Evolutionary conservation across 2,113 vertebrate genomes (phyloP), one percentile per base, ranked within the genome.

Genomic region (Cebus imitator): DNA sequence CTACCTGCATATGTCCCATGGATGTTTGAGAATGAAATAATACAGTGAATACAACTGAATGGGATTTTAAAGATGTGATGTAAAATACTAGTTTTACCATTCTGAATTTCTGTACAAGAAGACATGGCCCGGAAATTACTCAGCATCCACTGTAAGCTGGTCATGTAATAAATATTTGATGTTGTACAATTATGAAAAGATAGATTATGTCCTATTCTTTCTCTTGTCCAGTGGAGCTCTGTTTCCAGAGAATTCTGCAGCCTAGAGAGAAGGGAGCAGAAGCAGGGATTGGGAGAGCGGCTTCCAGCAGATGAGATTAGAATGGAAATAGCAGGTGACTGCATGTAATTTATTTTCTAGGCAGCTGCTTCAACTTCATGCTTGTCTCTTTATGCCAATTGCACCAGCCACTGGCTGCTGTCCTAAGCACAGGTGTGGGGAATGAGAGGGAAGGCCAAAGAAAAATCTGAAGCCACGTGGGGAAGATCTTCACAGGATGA

Each of bases 341-440:
- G 92, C 96, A 95, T 97, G 97, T n/a, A 96, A 93, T 84, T 96
- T 94, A 92, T 96, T 98, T 98, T 96, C 85, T 52, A 91, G 95
- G 58, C 90, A 94, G 90, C 80, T 96, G 91, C 95, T 92, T 64
- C 0, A 0, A 90, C 90, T 86, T 91, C 94, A 90, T 95, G 32
- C 23, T 55, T 87, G 2, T 40, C 95, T 85, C 86, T 52, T 93
- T 66, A 81, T 91, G 90, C 87, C 97, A 97, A 35, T 96, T 97
- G 84, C 2, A 10, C 18, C 83, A 78, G 68, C 95, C 87, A 96
- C 81, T 85, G 70, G 58, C 52, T 32, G 43, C 79, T 76, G 58
- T 82, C 61, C 83, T 3, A 0, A 21, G 93, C 68, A 79, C 30
- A 78, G 86, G 55, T 58, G 10, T 35, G 32, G n/a, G 12, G 0